A percentile compares a stretch with the other conserved stretches of the same genome.
These are phyloP conservation scores for Botia almorhae DNA, from an alignment of 2,797 vertebrate genomes.

Conservation along the genomic window DNA sequence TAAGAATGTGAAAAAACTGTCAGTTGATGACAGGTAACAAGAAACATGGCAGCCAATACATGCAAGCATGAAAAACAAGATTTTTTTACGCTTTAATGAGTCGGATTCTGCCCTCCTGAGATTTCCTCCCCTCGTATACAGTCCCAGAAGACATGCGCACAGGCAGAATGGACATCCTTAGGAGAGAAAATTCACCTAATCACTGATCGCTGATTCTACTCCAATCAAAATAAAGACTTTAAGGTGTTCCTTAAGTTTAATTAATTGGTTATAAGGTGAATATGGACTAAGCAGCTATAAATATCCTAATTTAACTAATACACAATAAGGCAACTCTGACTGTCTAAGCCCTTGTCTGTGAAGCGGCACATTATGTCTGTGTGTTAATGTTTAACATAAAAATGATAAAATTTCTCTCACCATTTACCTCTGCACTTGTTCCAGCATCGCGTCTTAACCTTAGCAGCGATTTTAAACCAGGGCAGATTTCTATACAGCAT, in stretches of 20 bases:
- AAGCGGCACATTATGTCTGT: not conserved
- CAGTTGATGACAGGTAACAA: not conserved
- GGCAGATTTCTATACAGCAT: constrained; percentile 70
- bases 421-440: constrained; percentile 76
- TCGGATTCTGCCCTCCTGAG: constrained; percentile 61
- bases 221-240: no score
- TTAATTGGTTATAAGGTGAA: no score
- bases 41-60: not conserved
- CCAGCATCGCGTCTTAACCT: constrained; percentile 70
- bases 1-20: constrained; percentile 1
- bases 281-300: no score
- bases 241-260: no score
- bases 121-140: constrained; percentile 18
- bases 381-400: not conserved
- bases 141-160: constrained; percentile 38
- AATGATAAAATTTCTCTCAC: constrained; percentile 55
- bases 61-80: not conserved
- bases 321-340: no score
- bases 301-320: no score
- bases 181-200: not conserved
- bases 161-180: constrained; percentile 69
- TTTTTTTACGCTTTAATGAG: constrained; percentile 73
- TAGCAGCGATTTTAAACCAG: constrained; percentile 66
- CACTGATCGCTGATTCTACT: not conserved
- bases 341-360: no score